Evolutionary conservation across 2,888 invertebrate species (phyloP), one percentile per base, ranked within the genome.

Genomic region (Lissocephala sabroskyi): DNA sequence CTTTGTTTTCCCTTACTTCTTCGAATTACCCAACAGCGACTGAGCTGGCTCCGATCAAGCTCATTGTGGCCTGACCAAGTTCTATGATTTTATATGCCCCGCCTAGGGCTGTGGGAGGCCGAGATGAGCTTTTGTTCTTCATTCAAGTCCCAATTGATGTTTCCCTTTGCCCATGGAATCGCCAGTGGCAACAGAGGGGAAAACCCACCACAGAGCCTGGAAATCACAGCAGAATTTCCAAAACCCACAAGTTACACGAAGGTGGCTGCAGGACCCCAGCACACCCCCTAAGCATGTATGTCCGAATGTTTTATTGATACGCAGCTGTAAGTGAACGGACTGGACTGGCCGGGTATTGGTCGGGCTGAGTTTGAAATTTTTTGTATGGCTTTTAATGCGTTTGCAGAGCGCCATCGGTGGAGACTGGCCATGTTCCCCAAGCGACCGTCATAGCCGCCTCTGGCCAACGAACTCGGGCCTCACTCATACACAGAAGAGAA

Each of bases 291-390:
- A 73, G 66, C 71, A 75, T 75, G 68, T 64, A 73, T 73, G 66
- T 75, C 75, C 66, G 73, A 58, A 73, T 75, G 75, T 73, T 73
- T 74, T 75, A 73, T 73, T 73, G 76, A 75, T 75, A 75, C 73
- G 59, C 64, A 63, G 58, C 41, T 65, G 52, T 54, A 55, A 64
- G 62, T 52, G 66, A 55, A 49, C 43, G 56, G 56, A 50, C 50
- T 43, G 48, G 41, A n/a, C n/a, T 41, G 41, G 17, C 16, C 41
- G 54, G 37, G 32, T 52, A 26, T 19, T 45, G 37, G 16, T 5
- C 11, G 14, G 2, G 35, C 9, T 11, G 33, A 19, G 18, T 32
- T 18, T 45, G 23, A 26, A 28, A 37, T 37, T 37, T n/a, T 49
- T 54, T 61, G 59, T 60, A 64, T 66, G 52, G 65, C 73, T 66